Evolutionary conservation across 2,113 vertebrate species (phyloP).

Genomic region (Bettongia penicillata): DNA sequence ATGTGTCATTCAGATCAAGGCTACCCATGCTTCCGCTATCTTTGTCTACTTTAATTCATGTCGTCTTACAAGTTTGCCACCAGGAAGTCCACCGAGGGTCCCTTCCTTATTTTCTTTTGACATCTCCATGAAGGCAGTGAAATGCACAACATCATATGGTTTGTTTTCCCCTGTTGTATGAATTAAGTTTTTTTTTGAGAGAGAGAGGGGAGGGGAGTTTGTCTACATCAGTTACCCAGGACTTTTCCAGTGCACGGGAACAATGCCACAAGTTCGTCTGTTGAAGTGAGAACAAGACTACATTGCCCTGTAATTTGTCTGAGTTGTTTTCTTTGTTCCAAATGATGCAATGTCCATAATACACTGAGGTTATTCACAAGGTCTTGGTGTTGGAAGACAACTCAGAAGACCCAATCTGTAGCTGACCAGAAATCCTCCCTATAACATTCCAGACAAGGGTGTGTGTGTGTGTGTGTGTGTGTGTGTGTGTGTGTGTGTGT

Average conservation of each 20-base stretch:
- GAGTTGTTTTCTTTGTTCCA: not conserved
- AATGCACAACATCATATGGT: no score
- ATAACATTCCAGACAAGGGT: not conserved
- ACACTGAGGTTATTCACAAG: not conserved
- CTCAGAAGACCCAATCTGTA: not conserved
- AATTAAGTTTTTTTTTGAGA: not conserved
- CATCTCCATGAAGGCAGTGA: not conserved
- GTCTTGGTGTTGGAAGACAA: not conserved
- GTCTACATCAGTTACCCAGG: not conserved
- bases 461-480: no score
- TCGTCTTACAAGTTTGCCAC: not conserved
- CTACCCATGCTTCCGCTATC: not conserved
- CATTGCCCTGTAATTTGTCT: not conserved
- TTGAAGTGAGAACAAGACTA: not conserved
- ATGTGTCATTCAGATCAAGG: not conserved
- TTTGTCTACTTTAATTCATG: not conserved
- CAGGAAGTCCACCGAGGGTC: not conserved
- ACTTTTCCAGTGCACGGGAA: not conserved
- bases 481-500: no score
- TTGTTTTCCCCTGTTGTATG: not conserved
- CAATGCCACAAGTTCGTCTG: not conserved
- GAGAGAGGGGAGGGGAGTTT: not conserved
- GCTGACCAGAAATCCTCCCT: not conserved
- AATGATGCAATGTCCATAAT: not conserved
- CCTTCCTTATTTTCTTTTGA: not conserved